These are phyloP conservation scores for Mya arenaria DNA, from an alignment of 1,140 invertebrate species.

Conservation along the genomic window DNA sequence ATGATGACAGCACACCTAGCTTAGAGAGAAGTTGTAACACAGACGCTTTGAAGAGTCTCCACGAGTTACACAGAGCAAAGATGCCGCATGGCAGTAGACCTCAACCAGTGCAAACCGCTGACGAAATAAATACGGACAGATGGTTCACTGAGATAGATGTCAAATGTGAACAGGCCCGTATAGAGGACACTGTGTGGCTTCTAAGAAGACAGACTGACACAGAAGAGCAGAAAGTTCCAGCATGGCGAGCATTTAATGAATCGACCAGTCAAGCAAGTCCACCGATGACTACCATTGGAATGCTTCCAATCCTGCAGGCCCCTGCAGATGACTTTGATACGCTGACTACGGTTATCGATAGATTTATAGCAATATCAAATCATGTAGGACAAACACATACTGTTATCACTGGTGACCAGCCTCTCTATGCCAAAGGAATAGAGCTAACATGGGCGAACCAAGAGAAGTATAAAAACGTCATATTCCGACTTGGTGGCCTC, in stretches of 20 bases:
- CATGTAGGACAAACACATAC: slow-evolving; percentile 19
- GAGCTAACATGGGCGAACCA: slow-evolving; percentile 18
- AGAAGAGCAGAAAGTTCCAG: background rate
- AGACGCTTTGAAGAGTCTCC: background rate
- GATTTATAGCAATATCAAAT: background rate
- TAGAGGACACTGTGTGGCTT: background rate
- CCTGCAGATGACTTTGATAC: slow-evolving; percentile 48
- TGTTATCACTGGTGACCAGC: slow-evolving; percentile 44
- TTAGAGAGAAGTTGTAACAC: background rate
- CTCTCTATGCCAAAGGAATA: slow-evolving; percentile 19
- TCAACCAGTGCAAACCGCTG: background rate
- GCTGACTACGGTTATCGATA: background rate
- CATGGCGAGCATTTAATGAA: slow-evolving; percentile 7
- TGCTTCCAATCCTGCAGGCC: slow-evolving; percentile 26
- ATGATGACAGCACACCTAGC: background rate
- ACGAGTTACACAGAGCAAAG: background rate
- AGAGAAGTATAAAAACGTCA: slow-evolving; percentile 23
- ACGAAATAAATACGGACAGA: background rate
- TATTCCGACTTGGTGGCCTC: slow-evolving; percentile 15
- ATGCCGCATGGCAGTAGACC: background rate
- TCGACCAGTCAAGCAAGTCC: background rate
- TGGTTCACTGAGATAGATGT: background rate
- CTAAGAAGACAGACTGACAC: background rate
- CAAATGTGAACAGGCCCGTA: background rate
- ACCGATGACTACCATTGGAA: background rate